Evolutionary conservation across 2,113 vertebrate genomes (phyloP).

Genomic region (Struthidea cinerea): DNA sequence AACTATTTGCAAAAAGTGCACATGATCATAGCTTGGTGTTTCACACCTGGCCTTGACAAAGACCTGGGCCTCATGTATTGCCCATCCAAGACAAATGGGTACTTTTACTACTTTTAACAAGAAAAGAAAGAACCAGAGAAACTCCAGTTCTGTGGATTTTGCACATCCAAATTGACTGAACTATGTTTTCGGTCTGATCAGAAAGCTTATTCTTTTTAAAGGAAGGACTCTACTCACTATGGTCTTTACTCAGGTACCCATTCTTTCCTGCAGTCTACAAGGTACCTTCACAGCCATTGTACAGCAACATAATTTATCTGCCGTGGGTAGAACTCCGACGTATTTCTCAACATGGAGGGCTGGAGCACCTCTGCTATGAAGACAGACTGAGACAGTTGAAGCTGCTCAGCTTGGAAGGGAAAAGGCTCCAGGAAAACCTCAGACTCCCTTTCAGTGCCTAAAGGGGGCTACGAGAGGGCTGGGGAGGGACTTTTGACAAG

Average conservation of each 20-base stretch:
- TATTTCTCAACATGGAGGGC: not conserved
- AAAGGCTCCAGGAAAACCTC: not conserved
- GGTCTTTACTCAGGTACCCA: not conserved
- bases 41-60: not conserved
- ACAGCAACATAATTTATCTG: not conserved
- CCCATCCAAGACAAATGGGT: not conserved
- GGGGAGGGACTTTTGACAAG: not conserved
- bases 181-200: not conserved
- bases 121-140: not conserved
- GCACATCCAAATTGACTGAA: not conserved
- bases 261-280: not conserved
- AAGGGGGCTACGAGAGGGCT: rapidly evolving
- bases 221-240: not conserved
- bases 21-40: not conserved
- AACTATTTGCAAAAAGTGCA: not conserved
- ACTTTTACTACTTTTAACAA: not conserved
- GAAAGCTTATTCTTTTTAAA: not conserved
- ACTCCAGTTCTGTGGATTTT: not conserved
- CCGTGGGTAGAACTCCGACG: not conserved
- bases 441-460: not conserved
- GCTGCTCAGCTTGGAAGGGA: not conserved
- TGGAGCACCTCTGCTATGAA: not conserved
- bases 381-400: not conserved
- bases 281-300: not conserved
- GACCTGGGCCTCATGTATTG: rapidly evolving